These are phyloP conservation scores for Colaptes auratus DNA, from an alignment of 2,113 vertebrate genomes.

Conservation along the genomic window DNA sequence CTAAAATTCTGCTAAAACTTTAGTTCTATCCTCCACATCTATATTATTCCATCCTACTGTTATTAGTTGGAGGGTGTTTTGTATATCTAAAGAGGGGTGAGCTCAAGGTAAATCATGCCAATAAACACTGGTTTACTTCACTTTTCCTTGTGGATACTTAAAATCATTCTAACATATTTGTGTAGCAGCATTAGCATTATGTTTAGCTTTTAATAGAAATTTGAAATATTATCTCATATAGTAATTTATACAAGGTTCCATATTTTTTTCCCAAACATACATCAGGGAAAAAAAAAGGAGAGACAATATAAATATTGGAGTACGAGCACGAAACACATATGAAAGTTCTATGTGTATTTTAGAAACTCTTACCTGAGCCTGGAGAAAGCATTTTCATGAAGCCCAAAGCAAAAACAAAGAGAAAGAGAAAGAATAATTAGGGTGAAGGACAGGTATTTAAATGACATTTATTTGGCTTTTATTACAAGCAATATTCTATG, in stretches of 20 bases:
- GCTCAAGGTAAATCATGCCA: neutral
- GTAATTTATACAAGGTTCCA: neutral
- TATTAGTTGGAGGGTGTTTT: neutral
- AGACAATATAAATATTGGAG: neutral
- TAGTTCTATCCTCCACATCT: neutral
- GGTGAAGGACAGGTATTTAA: neutral
- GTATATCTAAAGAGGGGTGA: neutral
- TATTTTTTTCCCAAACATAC: neutral
- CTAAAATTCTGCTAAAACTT: neutral
- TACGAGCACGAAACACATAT: neutral
- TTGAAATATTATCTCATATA: neutral
- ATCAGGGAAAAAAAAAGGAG: neutral
- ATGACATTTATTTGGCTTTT: neutral
- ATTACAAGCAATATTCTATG: neutral
- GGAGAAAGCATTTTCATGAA: slow-evolving; percentile 39
- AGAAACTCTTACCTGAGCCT: slow-evolving; percentile 80
- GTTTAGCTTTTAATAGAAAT: neutral
- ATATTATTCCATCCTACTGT: neutral
- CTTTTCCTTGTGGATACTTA: neutral
- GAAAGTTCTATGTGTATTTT: neutral
- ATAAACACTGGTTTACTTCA: neutral
- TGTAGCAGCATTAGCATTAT: neutral
- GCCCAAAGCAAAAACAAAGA: neutral
- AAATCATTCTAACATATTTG: neutral
- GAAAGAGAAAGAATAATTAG: slow-evolving; percentile 32